These are phyloP conservation scores for Spicauda simplicius DNA, from an alignment of 2,888 invertebrate genomes.

Conservation along the genomic window DNA sequence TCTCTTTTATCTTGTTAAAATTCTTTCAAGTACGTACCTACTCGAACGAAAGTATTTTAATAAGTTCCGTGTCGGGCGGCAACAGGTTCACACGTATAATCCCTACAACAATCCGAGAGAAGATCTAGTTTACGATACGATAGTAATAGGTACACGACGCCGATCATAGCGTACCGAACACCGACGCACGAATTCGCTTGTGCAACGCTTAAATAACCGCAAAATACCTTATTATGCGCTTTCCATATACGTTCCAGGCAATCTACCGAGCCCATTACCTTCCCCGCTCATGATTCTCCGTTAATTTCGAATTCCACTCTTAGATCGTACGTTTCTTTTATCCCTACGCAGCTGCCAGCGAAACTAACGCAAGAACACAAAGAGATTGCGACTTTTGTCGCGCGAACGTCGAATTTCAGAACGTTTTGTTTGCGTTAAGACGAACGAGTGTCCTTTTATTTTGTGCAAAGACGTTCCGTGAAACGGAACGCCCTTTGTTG, in stretches of 20 bases:
- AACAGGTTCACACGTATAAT: slow-evolving; percentile 73
- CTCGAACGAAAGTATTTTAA: slow-evolving; percentile 60
- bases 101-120: slow-evolving; percentile 72
- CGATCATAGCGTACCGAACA: slow-evolving; percentile 62
- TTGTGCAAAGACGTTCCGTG: slow-evolving; percentile 70
- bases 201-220: slow-evolving; percentile 82
- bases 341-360: slow-evolving; percentile 73
- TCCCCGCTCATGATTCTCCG: slow-evolving; percentile 72
- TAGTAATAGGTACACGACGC: slow-evolving; percentile 59
- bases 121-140: slow-evolving; percentile 74
- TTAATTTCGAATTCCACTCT: slow-evolving; percentile 74
- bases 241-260: slow-evolving; percentile 81
- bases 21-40: slow-evolving; percentile 27
- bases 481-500: slow-evolving; percentile 74
- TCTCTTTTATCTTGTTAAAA: slow-evolving; percentile 39
- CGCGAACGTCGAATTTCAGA: slow-evolving; percentile 62
- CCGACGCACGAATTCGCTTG: slow-evolving; percentile 81
- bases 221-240: slow-evolving; percentile 83
- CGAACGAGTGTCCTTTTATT: slow-evolving; percentile 66
- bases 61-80: slow-evolving; percentile 55
- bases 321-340: slow-evolving; percentile 72
- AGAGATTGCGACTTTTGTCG: slow-evolving; percentile 79
- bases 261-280: slow-evolving; percentile 75
- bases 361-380: slow-evolving; percentile 70
- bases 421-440: slow-evolving; percentile 70